Conservation (phyloP, 1,140 invertebrate genomes). For the Heliconius himera region DNA sequence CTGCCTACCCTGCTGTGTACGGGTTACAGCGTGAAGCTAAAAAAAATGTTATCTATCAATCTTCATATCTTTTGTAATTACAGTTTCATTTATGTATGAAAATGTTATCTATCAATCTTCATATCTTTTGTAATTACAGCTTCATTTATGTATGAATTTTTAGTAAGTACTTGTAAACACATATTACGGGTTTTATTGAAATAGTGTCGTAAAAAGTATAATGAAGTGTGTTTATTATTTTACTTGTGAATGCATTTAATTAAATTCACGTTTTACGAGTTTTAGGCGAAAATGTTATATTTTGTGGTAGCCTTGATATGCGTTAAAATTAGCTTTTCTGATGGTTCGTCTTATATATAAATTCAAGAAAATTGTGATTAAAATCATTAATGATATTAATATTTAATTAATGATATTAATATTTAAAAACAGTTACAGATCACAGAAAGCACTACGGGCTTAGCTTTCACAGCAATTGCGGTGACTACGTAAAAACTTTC, state of each 20-base stretch:
- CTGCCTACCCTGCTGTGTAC: too few species aligned
- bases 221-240: conserved; percentile 25
- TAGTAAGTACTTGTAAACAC: conserved; percentile 19
- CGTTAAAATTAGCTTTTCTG: conserved; percentile 41
- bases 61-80: neutral
- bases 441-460: conserved; percentile 65
- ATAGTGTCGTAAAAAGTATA: conserved; percentile 26
- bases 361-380: neutral
- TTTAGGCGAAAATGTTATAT: conserved; percentile 46
- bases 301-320: conserved; percentile 46
- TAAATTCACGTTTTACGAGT: conserved; percentile 41
- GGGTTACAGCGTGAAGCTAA: too few species aligned
- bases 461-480: conserved; percentile 56
- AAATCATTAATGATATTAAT: conserved; percentile 20
- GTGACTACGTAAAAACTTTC: conserved; percentile 53
- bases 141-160: conserved; percentile 4
- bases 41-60: neutral
- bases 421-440: conserved; percentile 43
- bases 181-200: conserved; percentile 5
- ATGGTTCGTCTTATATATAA: conserved; percentile 45
- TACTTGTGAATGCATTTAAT: conserved; percentile 29
- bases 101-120: neutral
- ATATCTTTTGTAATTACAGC: neutral
- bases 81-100: neutral
- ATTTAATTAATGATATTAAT: conserved; percentile 39